Percentiles rank a stretch among this genome's conserved stretches.
phyloP scores from a whole-genome alignment of 1,140 invertebrate genomes.

The Zaprionus vittiger region DNA sequence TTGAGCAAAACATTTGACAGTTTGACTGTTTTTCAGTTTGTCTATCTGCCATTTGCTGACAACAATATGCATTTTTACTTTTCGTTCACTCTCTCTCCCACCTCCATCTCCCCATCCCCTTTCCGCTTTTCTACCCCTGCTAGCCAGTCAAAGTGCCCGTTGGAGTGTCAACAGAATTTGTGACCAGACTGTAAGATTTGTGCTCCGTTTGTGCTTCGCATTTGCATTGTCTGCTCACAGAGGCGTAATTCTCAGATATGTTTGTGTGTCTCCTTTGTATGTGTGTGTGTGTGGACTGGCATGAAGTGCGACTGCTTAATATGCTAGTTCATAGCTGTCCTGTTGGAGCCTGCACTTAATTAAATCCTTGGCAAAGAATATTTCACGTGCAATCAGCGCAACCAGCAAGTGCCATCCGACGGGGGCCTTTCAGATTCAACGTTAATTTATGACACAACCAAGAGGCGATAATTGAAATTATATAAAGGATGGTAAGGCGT shows the following conservation, averaged over 20 bases:
- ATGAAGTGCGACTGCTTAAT: constrained; percentile 8
- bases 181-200: constrained; percentile 44
- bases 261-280: neutral
- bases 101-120: neutral
- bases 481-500: constrained; percentile 51
- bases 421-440: constrained; percentile 48
- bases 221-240: constrained; percentile 30
- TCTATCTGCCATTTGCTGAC: constrained; percentile 39
- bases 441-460: constrained; percentile 77
- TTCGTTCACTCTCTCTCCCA: neutral
- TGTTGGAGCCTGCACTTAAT: constrained; percentile 60
- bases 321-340: constrained; percentile 43
- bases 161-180: constrained; percentile 53
- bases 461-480: constrained; percentile 82
- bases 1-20: constrained; percentile 47
- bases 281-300: neutral
- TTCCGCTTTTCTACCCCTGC: neutral
- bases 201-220: constrained; percentile 18
- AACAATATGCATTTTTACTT: constrained; percentile 46
- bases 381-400: constrained; percentile 68
- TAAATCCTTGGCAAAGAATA: constrained; percentile 62
- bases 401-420: constrained; percentile 30
- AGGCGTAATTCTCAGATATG: constrained; percentile 46
- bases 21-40: constrained; percentile 39
- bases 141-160: constrained; percentile 56